A percentile compares a stretch with the other conserved stretches of the same genome.
These are phyloP conservation scores for Polymixis lichenea DNA, from an alignment of 2,888 invertebrate genomes.

Conservation along the genomic window DNA sequence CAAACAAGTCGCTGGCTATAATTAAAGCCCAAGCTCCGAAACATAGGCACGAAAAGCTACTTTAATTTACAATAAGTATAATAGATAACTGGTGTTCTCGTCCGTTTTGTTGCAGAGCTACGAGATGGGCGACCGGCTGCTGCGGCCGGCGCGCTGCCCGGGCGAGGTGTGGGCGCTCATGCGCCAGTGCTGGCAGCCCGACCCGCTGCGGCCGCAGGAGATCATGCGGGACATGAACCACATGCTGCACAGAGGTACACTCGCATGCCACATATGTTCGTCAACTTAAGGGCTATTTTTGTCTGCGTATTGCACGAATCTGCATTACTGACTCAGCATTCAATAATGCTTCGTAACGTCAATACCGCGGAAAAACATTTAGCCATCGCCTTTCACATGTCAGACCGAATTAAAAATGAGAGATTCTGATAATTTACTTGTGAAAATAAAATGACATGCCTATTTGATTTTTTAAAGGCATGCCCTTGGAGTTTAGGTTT, in stretches of 20 bases:
- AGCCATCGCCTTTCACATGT: neutral
- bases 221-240: slow-evolving; percentile 96
- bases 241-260: slow-evolving; percentile 92
- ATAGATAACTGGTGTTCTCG: neutral
- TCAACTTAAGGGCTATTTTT: neutral
- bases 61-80: neutral
- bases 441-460: too few relatives aligned
- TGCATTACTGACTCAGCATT: neutral
- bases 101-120: slow-evolving; percentile 88
- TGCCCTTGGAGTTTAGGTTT: too few relatives aligned
- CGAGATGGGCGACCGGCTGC: slow-evolving; percentile 92
- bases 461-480: too few relatives aligned
- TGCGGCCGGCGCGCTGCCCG: slow-evolving; percentile 93
- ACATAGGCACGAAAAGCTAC: neutral
- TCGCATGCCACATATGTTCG: slow-evolving; percentile 75
- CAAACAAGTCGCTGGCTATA: neutral
- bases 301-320: neutral
- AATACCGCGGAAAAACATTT: neutral
- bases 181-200: slow-evolving; percentile 95
- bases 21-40: neutral
- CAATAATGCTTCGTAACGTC: neutral
- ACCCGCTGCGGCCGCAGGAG: slow-evolving; percentile 95
- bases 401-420: neutral
- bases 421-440: too few relatives aligned
- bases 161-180: slow-evolving; percentile 94